A percentile compares a stretch with the other conserved stretches of the same genome.
phyloP scores from a whole-genome alignment of 2,888 invertebrate species.

The Drosophila antonietae region DNA sequence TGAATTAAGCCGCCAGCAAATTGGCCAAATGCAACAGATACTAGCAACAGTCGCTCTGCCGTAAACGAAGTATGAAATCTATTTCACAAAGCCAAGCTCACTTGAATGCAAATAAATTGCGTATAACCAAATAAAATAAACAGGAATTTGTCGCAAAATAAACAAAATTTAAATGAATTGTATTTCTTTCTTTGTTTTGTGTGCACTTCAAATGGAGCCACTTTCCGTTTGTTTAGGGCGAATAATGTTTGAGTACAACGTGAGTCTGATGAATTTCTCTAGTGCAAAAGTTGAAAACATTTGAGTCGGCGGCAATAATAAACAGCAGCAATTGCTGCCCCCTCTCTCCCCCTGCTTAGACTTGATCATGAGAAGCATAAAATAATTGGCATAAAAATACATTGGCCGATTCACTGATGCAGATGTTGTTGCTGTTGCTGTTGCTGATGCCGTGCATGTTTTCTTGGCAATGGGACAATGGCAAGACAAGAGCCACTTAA shows the following conservation, averaged over 20 bases:
- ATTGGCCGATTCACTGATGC: slow-evolving; percentile 8
- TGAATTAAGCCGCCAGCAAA: slow-evolving; percentile 23
- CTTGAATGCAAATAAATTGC: slow-evolving; percentile 34
- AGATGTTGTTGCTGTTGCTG: background rate
- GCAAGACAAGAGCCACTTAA: slow-evolving; percentile 51
- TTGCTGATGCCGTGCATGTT: slow-evolving; percentile 1
- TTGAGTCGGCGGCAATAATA: slow-evolving; percentile 12
- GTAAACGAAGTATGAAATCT: slow-evolving; percentile 16
- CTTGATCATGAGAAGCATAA: slow-evolving; percentile 23
- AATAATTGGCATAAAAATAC: slow-evolving; percentile 56
- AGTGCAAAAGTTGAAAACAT: background rate
- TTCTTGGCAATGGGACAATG: slow-evolving; percentile 40
- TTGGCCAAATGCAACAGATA: slow-evolving; percentile 32
- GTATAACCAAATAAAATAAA: slow-evolving; percentile 35
- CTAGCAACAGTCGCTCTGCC: background rate
- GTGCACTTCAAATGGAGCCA: background rate
- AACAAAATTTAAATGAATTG: slow-evolving; percentile 6
- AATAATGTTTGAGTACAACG: too few species aligned
- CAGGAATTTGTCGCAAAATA: slow-evolving; percentile 18
- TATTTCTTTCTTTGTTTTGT: background rate
- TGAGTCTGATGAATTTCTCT: background rate
- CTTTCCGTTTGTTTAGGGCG: background rate
- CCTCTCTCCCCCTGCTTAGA: background rate
- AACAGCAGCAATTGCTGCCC: slow-evolving; percentile 23
- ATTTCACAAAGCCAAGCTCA: slow-evolving; percentile 4